Evolutionary conservation across 1,140 invertebrate genomes (phyloP).

Genomic region (Trichonephila clavipes): DNA sequence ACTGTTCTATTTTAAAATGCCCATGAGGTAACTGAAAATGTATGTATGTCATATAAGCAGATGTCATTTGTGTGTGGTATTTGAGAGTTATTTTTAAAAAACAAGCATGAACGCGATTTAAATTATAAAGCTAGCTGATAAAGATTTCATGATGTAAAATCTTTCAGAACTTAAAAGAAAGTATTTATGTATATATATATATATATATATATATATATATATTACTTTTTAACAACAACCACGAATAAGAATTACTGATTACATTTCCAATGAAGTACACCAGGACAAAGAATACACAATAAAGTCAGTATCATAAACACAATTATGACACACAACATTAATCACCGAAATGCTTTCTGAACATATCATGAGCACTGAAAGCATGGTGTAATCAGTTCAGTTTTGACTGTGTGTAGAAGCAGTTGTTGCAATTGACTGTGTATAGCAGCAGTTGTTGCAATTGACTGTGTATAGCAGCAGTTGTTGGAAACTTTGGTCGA

Average conservation of each 20-base stretch:
- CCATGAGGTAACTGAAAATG: not conserved
- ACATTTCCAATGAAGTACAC: not conserved
- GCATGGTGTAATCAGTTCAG: not conserved
- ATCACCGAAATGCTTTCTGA: constrained; percentile 35
- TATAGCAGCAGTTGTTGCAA: not conserved
- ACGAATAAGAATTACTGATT: not conserved
- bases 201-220: not conserved
- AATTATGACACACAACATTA: constrained; percentile 4
- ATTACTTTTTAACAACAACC: not conserved
- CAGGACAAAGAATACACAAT: not conserved
- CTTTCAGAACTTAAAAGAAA: not conserved
- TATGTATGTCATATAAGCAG: not conserved
- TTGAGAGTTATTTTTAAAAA: not conserved
- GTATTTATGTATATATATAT: not conserved
- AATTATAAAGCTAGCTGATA: not conserved
- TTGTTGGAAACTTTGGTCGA: constrained; percentile 38
- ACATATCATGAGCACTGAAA: constrained; percentile 61
- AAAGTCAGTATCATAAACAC: not conserved
- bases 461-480: not conserved
- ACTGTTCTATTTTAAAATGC: constrained; percentile 21
- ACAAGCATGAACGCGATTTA: not conserved
- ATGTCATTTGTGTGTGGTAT: not conserved
- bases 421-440: not conserved
- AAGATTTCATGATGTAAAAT: not conserved
- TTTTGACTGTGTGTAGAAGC: not conserved